A percentile compares a stretch with the other conserved stretches of the same genome.
Conservation (phyloP, 2,888 invertebrate species). For the Agriopis marginaria region DNA sequence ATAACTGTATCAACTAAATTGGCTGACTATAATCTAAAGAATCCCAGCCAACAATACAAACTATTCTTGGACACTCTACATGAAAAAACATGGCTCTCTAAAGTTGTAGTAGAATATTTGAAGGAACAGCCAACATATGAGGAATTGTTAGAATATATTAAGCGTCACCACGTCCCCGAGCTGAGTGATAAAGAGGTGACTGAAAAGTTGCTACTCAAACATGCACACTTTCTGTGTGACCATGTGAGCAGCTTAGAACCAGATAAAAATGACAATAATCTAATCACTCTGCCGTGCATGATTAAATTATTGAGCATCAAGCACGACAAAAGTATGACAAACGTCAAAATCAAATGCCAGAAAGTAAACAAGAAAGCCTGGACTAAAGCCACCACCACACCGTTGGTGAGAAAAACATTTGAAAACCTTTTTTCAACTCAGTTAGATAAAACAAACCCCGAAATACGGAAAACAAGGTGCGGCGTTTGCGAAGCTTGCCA, state of each 20-base stretch:
- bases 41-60: slow-evolving; percentile 89
- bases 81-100: slow-evolving; percentile 92
- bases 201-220: slow-evolving; percentile 91
- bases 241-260: slow-evolving; percentile 88
- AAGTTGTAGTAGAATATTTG: slow-evolving; percentile 92
- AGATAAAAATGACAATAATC: slow-evolving; percentile 86
- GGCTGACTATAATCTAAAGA: slow-evolving; percentile 93
- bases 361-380: slow-evolving; percentile 86
- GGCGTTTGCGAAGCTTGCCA: slow-evolving; percentile 93
- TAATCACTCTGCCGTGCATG: slow-evolving; percentile 91
- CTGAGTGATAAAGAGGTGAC: slow-evolving; percentile 82
- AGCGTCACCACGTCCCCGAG: slow-evolving; percentile 81
- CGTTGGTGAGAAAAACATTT: slow-evolving; percentile 91
- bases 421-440: slow-evolving; percentile 92
- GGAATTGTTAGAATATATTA: slow-evolving; percentile 90
- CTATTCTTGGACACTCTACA: slow-evolving; percentile 89
- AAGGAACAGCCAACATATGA: slow-evolving; percentile 91
- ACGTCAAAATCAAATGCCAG: slow-evolving; percentile 83
- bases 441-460: slow-evolving; percentile 87
- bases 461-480: slow-evolving; percentile 88
- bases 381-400: slow-evolving; percentile 93
- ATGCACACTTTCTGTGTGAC: slow-evolving; percentile 94
- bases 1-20: slow-evolving; percentile 92
- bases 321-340: slow-evolving; percentile 86
- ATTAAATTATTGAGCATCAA: slow-evolving; percentile 92